These are phyloP conservation scores for Drosophila bunnanda DNA, from an alignment of 2,888 invertebrate species.

Conservation along the genomic window DNA sequence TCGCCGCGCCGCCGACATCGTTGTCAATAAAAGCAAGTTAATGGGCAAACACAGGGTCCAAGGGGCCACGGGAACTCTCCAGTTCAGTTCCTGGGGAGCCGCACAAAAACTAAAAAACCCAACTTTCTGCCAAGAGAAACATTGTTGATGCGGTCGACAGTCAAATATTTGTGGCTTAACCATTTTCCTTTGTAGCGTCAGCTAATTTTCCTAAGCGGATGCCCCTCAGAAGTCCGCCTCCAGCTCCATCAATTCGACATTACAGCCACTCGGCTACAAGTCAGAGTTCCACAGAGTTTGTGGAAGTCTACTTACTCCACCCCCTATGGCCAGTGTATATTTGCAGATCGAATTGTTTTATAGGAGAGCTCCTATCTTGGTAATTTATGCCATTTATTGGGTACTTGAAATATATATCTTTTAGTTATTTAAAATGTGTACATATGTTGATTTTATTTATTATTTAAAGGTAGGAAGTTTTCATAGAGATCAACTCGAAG, in stretches of 20 bases:
- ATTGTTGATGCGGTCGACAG: constrained; percentile 66
- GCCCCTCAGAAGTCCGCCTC: constrained; percentile 18
- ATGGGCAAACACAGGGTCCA: constrained; percentile 64
- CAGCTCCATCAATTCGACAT: neutral
- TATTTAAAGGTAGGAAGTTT: no score
- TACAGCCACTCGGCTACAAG: neutral
- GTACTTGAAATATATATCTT: neutral
- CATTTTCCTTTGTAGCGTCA: constrained; percentile 47
- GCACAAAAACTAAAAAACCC: constrained; percentile 74
- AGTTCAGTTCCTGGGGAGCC: constrained; percentile 19
- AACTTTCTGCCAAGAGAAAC: constrained; percentile 66
- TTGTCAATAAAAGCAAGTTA: constrained; percentile 72
- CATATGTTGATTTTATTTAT: neutral
- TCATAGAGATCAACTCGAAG: no score
- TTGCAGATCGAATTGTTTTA: constrained; percentile 15
- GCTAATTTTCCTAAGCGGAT: constrained; percentile 60
- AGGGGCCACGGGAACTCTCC: neutral
- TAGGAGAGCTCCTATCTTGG: neutral
- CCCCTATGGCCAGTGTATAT: neutral
- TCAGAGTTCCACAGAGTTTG: neutral
- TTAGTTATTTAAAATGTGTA: no score
- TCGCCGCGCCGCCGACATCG: constrained; percentile 42
- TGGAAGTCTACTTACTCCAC: neutral
- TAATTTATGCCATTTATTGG: constrained; percentile 3
- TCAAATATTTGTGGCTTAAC: constrained; percentile 71